Evolutionary conservation across 2,113 vertebrate genomes (phyloP).

Genomic region (Heterocephalus glaber): DNA sequence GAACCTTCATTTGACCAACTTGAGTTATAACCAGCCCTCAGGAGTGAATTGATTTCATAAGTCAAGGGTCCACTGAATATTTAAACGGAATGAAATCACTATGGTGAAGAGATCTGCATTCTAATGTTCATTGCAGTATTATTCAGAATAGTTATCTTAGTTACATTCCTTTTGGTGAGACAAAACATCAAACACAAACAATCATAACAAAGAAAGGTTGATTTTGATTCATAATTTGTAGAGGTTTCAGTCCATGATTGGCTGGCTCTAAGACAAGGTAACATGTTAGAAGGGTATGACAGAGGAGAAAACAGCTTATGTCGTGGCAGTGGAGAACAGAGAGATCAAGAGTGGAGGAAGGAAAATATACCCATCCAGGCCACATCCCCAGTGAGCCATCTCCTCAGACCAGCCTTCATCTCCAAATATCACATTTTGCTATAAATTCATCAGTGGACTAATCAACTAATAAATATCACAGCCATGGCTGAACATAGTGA

Average conservation of each 20-base stretch:
- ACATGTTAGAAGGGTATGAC: not conserved
- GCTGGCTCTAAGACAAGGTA: not conserved
- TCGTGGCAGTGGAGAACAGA: not conserved
- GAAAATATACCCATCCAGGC: not conserved
- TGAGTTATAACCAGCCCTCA: no score
- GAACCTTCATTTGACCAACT: no score
- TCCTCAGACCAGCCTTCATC: not conserved
- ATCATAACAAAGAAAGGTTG: not conserved
- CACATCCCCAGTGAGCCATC: no score
- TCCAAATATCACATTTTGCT: not conserved
- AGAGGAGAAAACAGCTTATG: not conserved
- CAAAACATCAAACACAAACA: not conserved
- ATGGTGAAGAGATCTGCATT: not conserved
- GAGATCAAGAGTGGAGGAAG: not conserved
- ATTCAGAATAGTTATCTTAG: not conserved
- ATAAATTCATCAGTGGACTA: not conserved
- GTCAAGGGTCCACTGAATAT: not conserved
- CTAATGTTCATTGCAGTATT: not conserved
- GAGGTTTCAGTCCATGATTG: not conserved
- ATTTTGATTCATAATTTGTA: not conserved
- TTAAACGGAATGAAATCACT: not conserved
- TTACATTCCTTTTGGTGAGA: not conserved
- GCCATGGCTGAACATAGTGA: not conserved
- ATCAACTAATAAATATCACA: not conserved
- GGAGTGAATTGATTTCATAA: no score